These are phyloP conservation scores for Lordiphosa fenestrarum DNA, from an alignment of 2,888 invertebrate species.

Conservation along the genomic window DNA sequence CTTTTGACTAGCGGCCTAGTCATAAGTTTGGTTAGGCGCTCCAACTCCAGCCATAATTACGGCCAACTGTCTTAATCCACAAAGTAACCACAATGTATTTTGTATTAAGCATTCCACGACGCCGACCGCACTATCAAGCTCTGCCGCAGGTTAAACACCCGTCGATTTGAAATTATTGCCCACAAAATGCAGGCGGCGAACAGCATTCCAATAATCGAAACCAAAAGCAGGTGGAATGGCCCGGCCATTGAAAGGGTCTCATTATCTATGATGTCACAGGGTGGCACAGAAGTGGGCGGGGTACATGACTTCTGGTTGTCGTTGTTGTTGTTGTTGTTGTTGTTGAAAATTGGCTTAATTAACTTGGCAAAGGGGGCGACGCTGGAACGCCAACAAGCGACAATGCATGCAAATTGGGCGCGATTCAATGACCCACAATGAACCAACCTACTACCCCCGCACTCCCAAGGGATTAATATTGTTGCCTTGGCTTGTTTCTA, in stretches of 20 bases:
- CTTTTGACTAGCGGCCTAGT: no score
- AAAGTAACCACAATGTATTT: constrained; percentile 16
- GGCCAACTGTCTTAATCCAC: constrained; percentile 17
- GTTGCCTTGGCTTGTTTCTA: no score
- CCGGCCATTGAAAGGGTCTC: constrained; percentile 26
- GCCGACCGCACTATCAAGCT: constrained; percentile 18
- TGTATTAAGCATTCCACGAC: constrained; percentile 20
- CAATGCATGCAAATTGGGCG: constrained; percentile 68
- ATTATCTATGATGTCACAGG: constrained; percentile 49
- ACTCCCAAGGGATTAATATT: no score
- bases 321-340: constrained; percentile 24
- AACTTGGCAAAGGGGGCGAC: constrained; percentile 29
- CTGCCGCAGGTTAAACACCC: constrained; percentile 24
- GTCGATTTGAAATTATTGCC: constrained; percentile 36
- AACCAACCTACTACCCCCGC: constrained; percentile 5
- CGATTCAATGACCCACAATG: constrained; percentile 37
- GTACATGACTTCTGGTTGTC: constrained; percentile 16
- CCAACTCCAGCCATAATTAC: constrained; percentile 7
- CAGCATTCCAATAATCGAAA: constrained; percentile 11
- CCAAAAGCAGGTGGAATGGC: constrained; percentile 22
- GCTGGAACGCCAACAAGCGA: constrained; percentile 34
- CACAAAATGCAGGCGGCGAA: constrained; percentile 30
- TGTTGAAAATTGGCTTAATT: constrained; percentile 53
- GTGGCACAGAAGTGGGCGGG: constrained; percentile 18
- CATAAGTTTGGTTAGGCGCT: background rate